phyloP scores from a whole-genome alignment of 2,113 vertebrate species.

The Gymnarchus niloticus region DNA sequence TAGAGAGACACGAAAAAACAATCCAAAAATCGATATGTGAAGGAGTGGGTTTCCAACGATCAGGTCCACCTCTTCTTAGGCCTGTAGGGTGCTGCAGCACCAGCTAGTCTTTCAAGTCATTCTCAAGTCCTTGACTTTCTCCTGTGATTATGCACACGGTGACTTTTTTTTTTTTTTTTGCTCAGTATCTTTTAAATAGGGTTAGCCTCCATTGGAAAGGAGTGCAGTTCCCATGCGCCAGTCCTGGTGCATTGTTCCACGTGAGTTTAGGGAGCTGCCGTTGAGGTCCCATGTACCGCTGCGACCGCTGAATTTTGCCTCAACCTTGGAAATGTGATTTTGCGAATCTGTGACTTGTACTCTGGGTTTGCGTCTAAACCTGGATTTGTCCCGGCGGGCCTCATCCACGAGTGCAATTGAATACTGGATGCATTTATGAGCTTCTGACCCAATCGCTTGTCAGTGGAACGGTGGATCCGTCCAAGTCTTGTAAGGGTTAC shows the following conservation, averaged over 20 bases:
- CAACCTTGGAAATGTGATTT: no score
- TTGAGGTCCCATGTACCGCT: neutral
- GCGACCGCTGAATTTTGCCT: neutral
- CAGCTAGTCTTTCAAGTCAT: neutral
- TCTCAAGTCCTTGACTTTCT: no score
- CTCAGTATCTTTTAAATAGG: no score
- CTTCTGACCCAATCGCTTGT: no score
- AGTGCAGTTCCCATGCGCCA: neutral
- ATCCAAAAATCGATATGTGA: conserved; percentile 6
- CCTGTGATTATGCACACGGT: no score
- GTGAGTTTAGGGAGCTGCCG: neutral
- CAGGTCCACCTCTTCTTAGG: neutral
- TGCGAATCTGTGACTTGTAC: no score
- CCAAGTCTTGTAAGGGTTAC: no score
- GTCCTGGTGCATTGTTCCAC: neutral
- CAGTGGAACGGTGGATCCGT: no score
- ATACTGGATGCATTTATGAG: no score
- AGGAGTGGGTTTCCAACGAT: neutral
- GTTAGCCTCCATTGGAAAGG: neutral
- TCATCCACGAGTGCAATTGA: no score
- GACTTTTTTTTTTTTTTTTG: neutral
- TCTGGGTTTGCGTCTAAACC: no score
- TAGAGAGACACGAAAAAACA: neutral
- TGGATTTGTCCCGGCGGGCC: no score
- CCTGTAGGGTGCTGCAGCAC: neutral